Conservation (phyloP, 2,888 invertebrate species). For the Amphiduros pacificus region DNA sequence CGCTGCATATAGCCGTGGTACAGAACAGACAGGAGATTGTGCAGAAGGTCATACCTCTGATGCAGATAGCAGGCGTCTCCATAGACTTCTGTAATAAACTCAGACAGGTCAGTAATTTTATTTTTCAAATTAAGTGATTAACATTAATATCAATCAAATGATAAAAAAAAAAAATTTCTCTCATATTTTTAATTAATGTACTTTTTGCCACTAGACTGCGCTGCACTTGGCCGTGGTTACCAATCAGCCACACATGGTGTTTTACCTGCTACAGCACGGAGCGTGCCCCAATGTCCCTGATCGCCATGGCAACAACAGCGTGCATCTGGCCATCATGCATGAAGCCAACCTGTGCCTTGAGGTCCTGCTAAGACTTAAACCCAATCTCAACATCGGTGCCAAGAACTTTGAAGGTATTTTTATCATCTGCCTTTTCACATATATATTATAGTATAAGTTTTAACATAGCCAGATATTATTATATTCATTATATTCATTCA, state of each 20-base stretch:
- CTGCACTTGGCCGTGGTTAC: conserved; percentile 29
- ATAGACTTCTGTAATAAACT: conserved; percentile 47
- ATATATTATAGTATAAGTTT: too few relatives aligned
- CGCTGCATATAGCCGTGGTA: conserved; percentile 48
- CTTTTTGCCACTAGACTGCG: conserved; percentile 21
- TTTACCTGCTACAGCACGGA: conserved; percentile 12
- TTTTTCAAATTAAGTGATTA: too few relatives aligned
- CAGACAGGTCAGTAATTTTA: conserved; percentile 41
- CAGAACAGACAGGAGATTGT: conserved; percentile 44
- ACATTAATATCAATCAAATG: too few relatives aligned
- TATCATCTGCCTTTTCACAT: too few relatives aligned
- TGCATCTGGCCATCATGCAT: conserved; percentile 25
- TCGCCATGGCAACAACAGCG: conserved; percentile 21
- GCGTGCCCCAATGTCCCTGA: conserved; percentile 24
- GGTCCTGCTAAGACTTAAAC: neutral
- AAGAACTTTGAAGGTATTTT: conserved; percentile 30
- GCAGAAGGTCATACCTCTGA: conserved; percentile 45
- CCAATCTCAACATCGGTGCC: conserved; percentile 15
- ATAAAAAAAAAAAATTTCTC: too few relatives aligned
- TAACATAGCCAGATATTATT: too few relatives aligned
- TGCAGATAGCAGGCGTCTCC: conserved; percentile 43
- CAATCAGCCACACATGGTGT: conserved; percentile 14
- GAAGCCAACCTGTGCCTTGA: conserved; percentile 5
- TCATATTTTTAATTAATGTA: too few relatives aligned
- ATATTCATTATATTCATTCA: too few relatives aligned